Evolutionary conservation across 1,140 invertebrate genomes (phyloP), one percentile per base, ranked within the genome.

Genomic region (Macrostomum lignano): DNA sequence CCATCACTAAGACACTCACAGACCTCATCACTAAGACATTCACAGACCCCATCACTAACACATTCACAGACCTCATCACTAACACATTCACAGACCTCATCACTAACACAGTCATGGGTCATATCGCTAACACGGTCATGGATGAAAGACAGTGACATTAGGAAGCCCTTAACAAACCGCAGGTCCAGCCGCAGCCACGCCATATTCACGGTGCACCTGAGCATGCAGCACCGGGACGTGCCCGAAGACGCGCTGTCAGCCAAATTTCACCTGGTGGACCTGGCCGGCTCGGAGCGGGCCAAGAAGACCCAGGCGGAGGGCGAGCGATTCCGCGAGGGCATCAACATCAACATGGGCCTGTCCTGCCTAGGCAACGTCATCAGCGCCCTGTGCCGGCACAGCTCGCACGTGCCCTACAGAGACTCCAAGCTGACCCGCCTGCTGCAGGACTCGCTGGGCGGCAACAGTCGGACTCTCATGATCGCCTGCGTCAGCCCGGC

Each of bases 391-490:
- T 73, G 76, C 0, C 62, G 64, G 9, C 77, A 72, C 47, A 49
- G 58, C 25, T 68, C 67, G 56, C 49, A 57, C 36, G 70, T 86
- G 28, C 69, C 73, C 9, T 88, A 86, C 46, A 61, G 81, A 33
- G 76, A 86, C 43, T 76, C 73, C 29, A 84, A 81, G 55, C 61
- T 88, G 0, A 88, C 81, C 0, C 58, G 79, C 31, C 49, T 84
- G 11, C 52, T 88, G 17, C 54, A 86, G 66, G 84, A 88, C 45
- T 74, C 78, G 0, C 57, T 88, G 10, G 76, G 75, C 37, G 82
- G 82, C 2, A 78, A 82, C 46, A 82, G 77, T 46, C 71, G 74
- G 42, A 96, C 82, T 0, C 76, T 81, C 0, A 91, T 91, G 79
- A 76, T 91, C 36, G 82, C 81, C 10, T 78, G 88, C 51, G 73